Percentiles rank a stretch among this genome's conserved stretches.
Conservation (phyloP, 1,140 invertebrate genomes). For the Tenebrio molitor region DNA sequence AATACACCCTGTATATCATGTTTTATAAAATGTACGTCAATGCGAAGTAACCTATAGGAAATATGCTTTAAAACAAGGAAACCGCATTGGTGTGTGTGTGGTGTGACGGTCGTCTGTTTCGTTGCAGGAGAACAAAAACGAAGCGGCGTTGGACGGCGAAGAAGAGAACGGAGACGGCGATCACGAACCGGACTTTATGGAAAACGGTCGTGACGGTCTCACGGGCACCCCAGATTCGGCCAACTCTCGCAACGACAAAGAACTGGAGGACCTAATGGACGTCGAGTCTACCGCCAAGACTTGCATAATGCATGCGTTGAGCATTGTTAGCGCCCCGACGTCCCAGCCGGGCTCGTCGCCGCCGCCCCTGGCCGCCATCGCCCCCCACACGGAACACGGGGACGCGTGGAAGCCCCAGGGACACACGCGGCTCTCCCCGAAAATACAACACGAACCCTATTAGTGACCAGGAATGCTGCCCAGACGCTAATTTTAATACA, state of each 20-base stretch:
- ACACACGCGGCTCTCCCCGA: conserved; percentile 59
- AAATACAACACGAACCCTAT: conserved; percentile 56
- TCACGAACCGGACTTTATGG: conserved; percentile 62
- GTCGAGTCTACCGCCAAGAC: conserved; percentile 62
- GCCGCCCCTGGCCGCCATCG: conserved; percentile 62
- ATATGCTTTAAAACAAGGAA: too few species aligned
- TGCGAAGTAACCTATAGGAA: too few species aligned
- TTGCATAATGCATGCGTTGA: conserved; percentile 65
- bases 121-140: conserved; percentile 62
- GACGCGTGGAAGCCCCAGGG: conserved; percentile 63
- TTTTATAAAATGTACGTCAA: too few species aligned
- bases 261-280: conserved; percentile 65
- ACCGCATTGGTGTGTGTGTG: too few species aligned
- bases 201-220: conserved; percentile 63
- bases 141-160: conserved; percentile 52
- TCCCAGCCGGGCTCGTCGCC: conserved; percentile 62
- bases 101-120: too few species aligned
- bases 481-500: conserved; percentile 9
- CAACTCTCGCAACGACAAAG: conserved; percentile 64
- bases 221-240: conserved; percentile 63
- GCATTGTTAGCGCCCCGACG: conserved; percentile 63
- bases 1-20: too few species aligned
- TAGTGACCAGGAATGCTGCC: conserved; percentile 43
- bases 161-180: conserved; percentile 62
- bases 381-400: conserved; percentile 59